phyloP scores from a whole-genome alignment of 1,140 invertebrate genomes.

The Heliconius eleuchia region DNA sequence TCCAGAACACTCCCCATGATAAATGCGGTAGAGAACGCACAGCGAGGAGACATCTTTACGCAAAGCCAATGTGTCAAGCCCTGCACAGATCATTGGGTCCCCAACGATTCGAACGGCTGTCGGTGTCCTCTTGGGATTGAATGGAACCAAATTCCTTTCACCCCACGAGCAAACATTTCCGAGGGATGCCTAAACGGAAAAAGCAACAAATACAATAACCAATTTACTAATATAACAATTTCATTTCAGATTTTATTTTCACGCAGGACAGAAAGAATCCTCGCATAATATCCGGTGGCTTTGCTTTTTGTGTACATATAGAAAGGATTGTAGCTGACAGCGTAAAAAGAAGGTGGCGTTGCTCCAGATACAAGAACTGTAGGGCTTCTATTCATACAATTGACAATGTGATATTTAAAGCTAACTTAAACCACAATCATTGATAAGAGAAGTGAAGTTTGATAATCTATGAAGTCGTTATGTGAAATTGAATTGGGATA shows the following conservation, averaged over 20 bases:
- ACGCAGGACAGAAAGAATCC: conserved; percentile 2
- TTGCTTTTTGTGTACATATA: conserved; percentile 19
- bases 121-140: too few species aligned
- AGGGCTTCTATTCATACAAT: conserved; percentile 31
- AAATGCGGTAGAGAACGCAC: too few species aligned
- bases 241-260: conserved; percentile 21
- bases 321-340: neutral
- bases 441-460: neutral
- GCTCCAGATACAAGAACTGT: conserved; percentile 35
- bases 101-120: too few species aligned
- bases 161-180: too few species aligned
- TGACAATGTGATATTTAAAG: conserved; percentile 27
- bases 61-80: too few species aligned
- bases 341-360: conserved; percentile 31
- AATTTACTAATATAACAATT: neutral
- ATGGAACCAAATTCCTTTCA: too few species aligned
- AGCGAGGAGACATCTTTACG: too few species aligned
- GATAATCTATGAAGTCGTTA: too few species aligned
- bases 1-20: too few species aligned
- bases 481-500: too few species aligned
- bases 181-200: neutral
- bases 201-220: neutral
- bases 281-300: conserved; percentile 1
- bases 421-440: conserved; percentile 25
- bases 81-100: too few species aligned